Percentiles rank a stretch among this genome's conserved stretches.
phyloP scores from a whole-genome alignment of 2,888 invertebrate genomes.

The Axea sp. region DNA sequence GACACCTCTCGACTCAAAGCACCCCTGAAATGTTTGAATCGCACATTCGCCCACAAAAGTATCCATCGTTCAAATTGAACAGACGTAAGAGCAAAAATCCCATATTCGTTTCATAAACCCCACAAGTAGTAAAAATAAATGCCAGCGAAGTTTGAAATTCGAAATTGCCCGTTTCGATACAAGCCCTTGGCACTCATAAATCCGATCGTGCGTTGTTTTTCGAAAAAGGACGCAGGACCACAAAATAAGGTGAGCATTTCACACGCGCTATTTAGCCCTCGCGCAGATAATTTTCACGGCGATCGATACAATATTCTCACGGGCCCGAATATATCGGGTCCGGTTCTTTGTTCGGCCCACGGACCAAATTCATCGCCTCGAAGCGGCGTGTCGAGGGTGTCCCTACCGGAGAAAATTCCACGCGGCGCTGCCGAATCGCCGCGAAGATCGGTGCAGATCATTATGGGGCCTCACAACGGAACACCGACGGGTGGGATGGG shows the following conservation, averaged over 20 bases:
- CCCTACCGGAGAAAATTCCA: conserved; percentile 71
- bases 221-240: conserved; percentile 8
- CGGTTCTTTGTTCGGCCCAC: conserved; percentile 58
- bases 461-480: too few species aligned
- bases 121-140: conserved; percentile 10
- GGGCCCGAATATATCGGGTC: conserved; percentile 48
- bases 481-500: too few species aligned
- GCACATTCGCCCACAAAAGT: too few species aligned
- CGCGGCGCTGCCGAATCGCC: conserved; percentile 68
- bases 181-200: conserved; percentile 28
- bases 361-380: conserved; percentile 48
- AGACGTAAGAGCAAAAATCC: too few species aligned
- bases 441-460: conserved; percentile 73
- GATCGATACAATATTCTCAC: conserved; percentile 58
- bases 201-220: conserved; percentile 14
- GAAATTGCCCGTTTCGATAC: not conserved
- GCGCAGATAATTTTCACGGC: conserved; percentile 52
- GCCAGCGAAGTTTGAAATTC: not conserved
- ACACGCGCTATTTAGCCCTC: conserved; percentile 44
- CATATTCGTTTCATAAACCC: conserved; percentile 14
- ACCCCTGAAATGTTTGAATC: too few species aligned
- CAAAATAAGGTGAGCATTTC: conserved; percentile 57
- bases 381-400: conserved; percentile 44
- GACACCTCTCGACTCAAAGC: too few species aligned
- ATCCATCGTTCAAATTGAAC: too few species aligned